Percentiles rank a stretch among this genome's conserved stretches.
These are phyloP conservation scores for Volucella zonaria DNA, from an alignment of 2,888 invertebrate species.

Conservation along the genomic window DNA sequence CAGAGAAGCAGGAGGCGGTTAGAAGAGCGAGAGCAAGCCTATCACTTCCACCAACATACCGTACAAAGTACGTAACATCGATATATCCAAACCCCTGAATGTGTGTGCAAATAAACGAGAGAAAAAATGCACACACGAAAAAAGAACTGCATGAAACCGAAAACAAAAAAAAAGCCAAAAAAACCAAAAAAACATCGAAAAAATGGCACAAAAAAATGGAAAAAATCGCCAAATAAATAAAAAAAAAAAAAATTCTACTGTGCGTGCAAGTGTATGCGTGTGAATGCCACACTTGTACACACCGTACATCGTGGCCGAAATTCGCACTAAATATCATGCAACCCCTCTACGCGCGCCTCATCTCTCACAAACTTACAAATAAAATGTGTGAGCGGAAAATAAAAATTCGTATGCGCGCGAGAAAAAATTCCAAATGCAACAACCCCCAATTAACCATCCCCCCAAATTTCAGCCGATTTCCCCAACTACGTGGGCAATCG, in stretches of 20 bases:
- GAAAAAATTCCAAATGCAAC: slow-evolving; percentile 50
- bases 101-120: slow-evolving; percentile 73
- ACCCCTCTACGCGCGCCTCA: slow-evolving; percentile 19
- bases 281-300: background rate
- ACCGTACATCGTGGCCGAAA: slow-evolving; percentile 64
- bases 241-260: slow-evolving; percentile 77
- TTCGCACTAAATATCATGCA: slow-evolving; percentile 60
- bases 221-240: slow-evolving; percentile 79
- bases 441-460: slow-evolving; percentile 50
- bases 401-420: slow-evolving; percentile 69
- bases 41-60: slow-evolving; percentile 40
- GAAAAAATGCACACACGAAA: slow-evolving; percentile 73
- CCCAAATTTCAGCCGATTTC: slow-evolving; percentile 4
- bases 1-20: slow-evolving; percentile 55
- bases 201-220: slow-evolving; percentile 48
- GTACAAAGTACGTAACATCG: slow-evolving; percentile 55
- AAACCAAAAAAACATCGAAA: slow-evolving; percentile 50
- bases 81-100: slow-evolving; percentile 59
- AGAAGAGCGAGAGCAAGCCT: slow-evolving; percentile 69
- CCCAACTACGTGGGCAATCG: background rate
- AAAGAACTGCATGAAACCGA: slow-evolving; percentile 63
- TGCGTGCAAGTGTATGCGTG: slow-evolving; percentile 75
- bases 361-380: slow-evolving; percentile 44
- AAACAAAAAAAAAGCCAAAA: slow-evolving; percentile 42
- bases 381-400: slow-evolving; percentile 71